phyloP scores from a whole-genome alignment of 1,140 invertebrate genomes.

The Bombus picipes region DNA sequence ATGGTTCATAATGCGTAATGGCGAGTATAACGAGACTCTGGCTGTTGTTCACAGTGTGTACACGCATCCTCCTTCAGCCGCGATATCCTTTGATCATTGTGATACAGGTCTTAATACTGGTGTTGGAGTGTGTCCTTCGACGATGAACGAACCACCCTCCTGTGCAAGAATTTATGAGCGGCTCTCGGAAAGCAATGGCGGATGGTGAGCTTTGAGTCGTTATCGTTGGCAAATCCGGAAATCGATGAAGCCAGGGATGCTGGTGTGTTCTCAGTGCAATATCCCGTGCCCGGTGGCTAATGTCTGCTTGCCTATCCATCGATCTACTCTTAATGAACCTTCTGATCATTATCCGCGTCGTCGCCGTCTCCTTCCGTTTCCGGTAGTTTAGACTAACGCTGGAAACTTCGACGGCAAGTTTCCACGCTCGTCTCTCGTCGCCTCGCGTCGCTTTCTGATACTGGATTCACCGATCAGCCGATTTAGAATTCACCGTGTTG shows the following conservation, averaged over 20 bases:
- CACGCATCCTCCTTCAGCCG: neutral
- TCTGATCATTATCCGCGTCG: slow-evolving; percentile 46
- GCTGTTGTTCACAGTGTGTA: neutral
- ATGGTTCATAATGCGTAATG: neutral
- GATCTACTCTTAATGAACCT: slow-evolving; percentile 55
- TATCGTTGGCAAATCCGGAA: slow-evolving; percentile 44
- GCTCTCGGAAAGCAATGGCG: slow-evolving; percentile 3
- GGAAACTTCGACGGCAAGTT: neutral
- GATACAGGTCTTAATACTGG: neutral
- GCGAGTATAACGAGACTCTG: neutral
- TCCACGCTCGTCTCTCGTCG: neutral
- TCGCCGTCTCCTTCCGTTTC: slow-evolving; percentile 43
- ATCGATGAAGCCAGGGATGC: slow-evolving; percentile 39
- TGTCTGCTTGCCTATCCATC: slow-evolving; percentile 48
- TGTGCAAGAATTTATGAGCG: slow-evolving; percentile 35
- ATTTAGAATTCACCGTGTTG: neutral
- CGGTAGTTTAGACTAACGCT: neutral
- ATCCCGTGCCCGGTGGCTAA: slow-evolving; percentile 31
- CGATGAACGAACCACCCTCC: neutral
- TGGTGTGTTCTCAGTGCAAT: slow-evolving; percentile 31
- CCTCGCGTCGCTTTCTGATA: neutral
- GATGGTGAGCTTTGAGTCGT: slow-evolving; percentile 34
- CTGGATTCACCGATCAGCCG: neutral
- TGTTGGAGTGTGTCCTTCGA: neutral
- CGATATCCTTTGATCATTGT: slow-evolving; percentile 29